These are phyloP conservation scores for Gasteruption jaculator DNA, from an alignment of 2,888 invertebrate species.

Conservation along the genomic window DNA sequence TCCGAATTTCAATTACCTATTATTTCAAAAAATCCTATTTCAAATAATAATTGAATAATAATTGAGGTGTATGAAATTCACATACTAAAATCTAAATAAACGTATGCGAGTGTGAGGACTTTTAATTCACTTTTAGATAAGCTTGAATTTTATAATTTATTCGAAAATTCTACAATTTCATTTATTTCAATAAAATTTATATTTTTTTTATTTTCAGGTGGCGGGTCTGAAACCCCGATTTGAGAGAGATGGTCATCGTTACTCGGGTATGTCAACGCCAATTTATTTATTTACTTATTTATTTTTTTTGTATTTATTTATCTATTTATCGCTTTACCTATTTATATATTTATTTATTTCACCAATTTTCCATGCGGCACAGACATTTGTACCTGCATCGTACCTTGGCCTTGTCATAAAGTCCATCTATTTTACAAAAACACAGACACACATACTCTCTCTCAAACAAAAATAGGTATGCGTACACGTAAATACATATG, in stretches of 20 bases:
- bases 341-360: not conserved
- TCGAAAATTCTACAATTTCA: not conserved
- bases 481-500: slow-evolving; percentile 3
- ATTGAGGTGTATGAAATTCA: not conserved
- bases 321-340: not conserved
- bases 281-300: slow-evolving; percentile 1
- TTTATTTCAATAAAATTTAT: slow-evolving; percentile 3
- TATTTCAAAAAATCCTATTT: not conserved
- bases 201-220: slow-evolving; percentile 37
- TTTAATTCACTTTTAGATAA: no score
- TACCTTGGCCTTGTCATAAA: not conserved
- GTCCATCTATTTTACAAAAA: not conserved
- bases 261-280: slow-evolving; percentile 68
- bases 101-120: no score
- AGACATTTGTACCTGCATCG: no score
- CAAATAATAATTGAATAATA: not conserved
- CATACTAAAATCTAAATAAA: no score
- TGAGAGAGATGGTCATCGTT: slow-evolving; percentile 71
- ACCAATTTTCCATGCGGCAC: no score
- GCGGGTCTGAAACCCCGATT: slow-evolving; percentile 45
- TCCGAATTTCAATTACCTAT: no score
- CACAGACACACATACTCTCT: not conserved
- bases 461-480: slow-evolving; percentile 6
- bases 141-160: no score
- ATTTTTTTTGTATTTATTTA: not conserved